Evolutionary conservation across 2,797 vertebrate species (phyloP), one percentile per base, ranked within the genome.

Genomic region (Cynopterus sphinx): DNA sequence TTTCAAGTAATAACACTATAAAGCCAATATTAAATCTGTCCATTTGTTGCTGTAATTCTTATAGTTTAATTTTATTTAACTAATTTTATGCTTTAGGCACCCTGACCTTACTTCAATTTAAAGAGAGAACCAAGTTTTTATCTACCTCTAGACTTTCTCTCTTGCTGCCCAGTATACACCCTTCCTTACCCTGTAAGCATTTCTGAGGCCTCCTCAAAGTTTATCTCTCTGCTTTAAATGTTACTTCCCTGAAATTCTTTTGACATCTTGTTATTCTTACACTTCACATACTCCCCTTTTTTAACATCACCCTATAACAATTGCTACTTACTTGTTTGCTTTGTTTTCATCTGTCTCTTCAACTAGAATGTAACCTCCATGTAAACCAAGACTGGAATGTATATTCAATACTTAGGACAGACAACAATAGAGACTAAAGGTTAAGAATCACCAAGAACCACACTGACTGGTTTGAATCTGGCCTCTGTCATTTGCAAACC

Each of bases 291-390:
- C 51, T 93, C 2, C 5, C 51, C 9, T 1, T 6, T 15, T 31
- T 41, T 77, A 78, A 36, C 0, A 78, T 36, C 73, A n/a, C 19
- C 31, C 2, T 75, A 1, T 36, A 36, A 36, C 2, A 84, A 17
- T 41, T 68, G 57, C 5, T 41, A 31, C 9, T 91, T 33, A 53
- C 39, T 65, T 71, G 19, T 39, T 94, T 70, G 9, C 70, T 92
- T 79, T 94, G 21, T 87, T 96, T 36, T 87, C n/a, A n/a, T 84
- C 63, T 79, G 2, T 88, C 6, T 95, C 26, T 87, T 55, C 15
- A 70, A 41, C 31, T 15, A 3, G 17, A 89, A 33, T 6, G 2
- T 55, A 68, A 71, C 26, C 6, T 59, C 10, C 6, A 1, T 70
- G 43, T 87, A 28, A 46, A 19, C 2, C 33, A 68, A 46, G 6